Base-by-base conservation (phyloP, 2,113 vertebrate genomes). In the Probosciger aterrimus region DNA sequence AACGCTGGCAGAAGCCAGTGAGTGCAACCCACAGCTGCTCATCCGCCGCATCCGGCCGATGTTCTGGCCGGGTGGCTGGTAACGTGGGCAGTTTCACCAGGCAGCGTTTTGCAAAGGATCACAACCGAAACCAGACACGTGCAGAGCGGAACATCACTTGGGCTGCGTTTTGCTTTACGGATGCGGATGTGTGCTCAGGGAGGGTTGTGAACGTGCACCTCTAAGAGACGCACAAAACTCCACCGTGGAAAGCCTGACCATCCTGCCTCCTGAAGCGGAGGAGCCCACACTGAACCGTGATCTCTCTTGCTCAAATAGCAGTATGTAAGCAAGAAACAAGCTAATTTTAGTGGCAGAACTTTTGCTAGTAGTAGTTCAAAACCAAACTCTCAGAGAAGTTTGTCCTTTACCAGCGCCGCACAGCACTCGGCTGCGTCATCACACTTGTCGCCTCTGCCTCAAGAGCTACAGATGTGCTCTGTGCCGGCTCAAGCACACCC, bases 161-260 rank as follows among this genome's bases (percentile, higher is more conserved):
- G 39, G 7, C 44, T 2, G 20, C 4, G 0, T 11, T 74, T 10
- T 39, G 18, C 44, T 70, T 10, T 8, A 16, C 14, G 18, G 3
- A 0, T 3, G 30, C 5, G 1, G 2, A 33, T 1, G 4, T 3
- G 8, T 0, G 28, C 5, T 18, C 35, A 50, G 9, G 24, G 1
- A 9, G 20, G 19, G 17, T 0, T 6, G 31, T 1, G 1, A 62
- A 14, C 4, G 3, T 0, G 9, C 3, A 35, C 10, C 14, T 18
- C 27, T 8, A 4, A 4, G 7, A 18, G 68, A 69, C 19, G 10
- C 5, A 6, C 6, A 28, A 20, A 50, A 16, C 27, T 18, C 10
- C 41, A 16, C 27, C 18, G 8, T 0, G 8, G 14, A 15, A 17
- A 3, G 15, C 9, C 8, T 4, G 43, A 20, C 44, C 35, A 16